These are phyloP conservation scores for Choloepus didactylus DNA, from an alignment of 2,797 vertebrate species.

Conservation along the genomic window DNA sequence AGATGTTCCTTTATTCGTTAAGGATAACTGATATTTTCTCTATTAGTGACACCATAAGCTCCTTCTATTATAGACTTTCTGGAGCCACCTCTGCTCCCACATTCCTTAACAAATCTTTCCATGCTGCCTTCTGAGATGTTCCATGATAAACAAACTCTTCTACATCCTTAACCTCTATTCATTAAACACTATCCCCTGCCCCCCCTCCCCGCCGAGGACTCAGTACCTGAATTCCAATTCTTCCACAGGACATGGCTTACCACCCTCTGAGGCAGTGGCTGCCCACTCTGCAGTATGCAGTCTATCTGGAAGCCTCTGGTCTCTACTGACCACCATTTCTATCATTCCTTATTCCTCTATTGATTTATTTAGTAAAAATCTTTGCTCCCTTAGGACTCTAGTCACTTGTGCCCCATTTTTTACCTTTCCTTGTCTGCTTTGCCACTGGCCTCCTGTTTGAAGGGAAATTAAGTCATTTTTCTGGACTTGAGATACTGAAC, in stretches of 20 bases:
- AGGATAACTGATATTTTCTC: not conserved
- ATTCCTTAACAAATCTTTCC: not conserved
- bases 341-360: not conserved
- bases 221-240: not conserved
- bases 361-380: not conserved
- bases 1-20: not conserved
- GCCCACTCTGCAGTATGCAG: not conserved
- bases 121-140: not conserved
- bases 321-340: not conserved
- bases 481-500: too few relatives aligned
- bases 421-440: not conserved
- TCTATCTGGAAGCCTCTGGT: not conserved
- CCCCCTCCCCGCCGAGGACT: not conserved
- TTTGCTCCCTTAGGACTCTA: not conserved
- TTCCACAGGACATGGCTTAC: not conserved
- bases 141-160: not conserved
- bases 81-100: not conserved
- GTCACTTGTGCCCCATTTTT: not conserved
- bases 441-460: not conserved
- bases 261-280: not conserved
- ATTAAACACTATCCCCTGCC: not conserved
- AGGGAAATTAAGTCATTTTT: not conserved
- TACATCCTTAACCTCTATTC: not conserved
- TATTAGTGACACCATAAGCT: not conserved
- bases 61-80: not conserved